Base-by-base conservation (phyloP, 2,888 invertebrate genomes). In the Melipona bicolor region DNA sequence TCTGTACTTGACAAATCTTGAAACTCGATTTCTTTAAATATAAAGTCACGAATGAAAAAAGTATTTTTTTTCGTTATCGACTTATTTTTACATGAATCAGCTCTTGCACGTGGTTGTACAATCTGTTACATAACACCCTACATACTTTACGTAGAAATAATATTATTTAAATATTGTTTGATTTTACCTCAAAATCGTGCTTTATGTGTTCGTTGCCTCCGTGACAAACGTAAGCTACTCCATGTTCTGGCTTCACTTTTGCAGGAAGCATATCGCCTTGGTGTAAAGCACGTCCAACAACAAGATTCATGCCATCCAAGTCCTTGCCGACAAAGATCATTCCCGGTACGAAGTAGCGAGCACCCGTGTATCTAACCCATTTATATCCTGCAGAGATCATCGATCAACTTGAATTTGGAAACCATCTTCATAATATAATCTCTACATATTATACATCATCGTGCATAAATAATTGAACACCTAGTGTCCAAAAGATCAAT, bases 241-340 rank as follows among this genome's bases (percentile, higher is more conserved):
- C 95, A 92, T 96, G 96, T 50, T 95, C 95, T 0, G 97, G 97
- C 64, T 97, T 96, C 68, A 97, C 96, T 94, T 97, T 97, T 0
- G 97, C 96, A 13, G 97, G 97, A 0, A 97, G 90, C 91, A 96
- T 95, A 91, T 97, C 96, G 0, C 97, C 97, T 79, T 96, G 95
- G 90, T 97, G 96, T 78, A 81, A 87, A 6, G 93, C 93, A 70
- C 97, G 96, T 0, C 97, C 98, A 0, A 97, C 97, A 77, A 93
- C 95, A 68, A 95, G 91, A 74, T 89, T 90, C 24, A 87, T 87
- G 6, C 94, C 94, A 80, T 94, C 94, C 75, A 90, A 81, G 84
- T 95, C 95, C 36, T 85, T 87, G 4, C 95, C 95, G 24, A 92
- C 91, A 6, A 87, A 83, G 32, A 95, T 83, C 93, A 92, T 93